These are phyloP conservation scores for Phymanthus crucifer DNA, from an alignment of 92 coral and sea anemone species.

Conservation along the genomic window DNA sequence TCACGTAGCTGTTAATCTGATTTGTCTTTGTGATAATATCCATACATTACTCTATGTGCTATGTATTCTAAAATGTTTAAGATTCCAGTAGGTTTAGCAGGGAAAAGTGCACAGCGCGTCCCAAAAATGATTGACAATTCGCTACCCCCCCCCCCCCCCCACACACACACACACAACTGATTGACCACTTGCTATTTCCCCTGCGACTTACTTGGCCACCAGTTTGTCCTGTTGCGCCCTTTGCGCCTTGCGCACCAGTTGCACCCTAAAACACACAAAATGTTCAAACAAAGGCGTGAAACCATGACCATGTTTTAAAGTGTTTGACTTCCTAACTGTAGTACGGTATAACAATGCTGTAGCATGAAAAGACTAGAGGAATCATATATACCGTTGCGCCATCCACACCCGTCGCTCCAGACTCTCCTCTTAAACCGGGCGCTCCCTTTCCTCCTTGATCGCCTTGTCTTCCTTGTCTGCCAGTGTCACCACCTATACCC, in stretches of 20 bases:
- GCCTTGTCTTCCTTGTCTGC: constrained; percentile 32
- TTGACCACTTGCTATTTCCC: neutral
- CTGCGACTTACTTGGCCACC: constrained; percentile 43
- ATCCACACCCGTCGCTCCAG: constrained; percentile 29
- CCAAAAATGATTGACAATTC: too few species aligned
- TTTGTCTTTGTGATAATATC: too few species aligned
- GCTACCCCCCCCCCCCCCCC: too few species aligned
- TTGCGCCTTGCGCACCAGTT: constrained; percentile 36
- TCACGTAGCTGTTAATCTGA: too few species aligned
- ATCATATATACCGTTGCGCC: constrained; percentile 6
- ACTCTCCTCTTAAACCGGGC: constrained; percentile 36
- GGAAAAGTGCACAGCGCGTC: too few species aligned
- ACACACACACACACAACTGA: too few species aligned
- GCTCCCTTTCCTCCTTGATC: constrained; percentile 45
- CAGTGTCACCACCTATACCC: constrained; percentile 8
- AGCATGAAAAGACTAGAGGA: neutral
- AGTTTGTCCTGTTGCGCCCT: constrained; percentile 37
- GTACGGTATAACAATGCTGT: neutral
- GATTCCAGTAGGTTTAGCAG: too few species aligned
- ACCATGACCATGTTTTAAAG: too few species aligned
- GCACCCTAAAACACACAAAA: constrained; percentile 28
- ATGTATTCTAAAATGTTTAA: too few species aligned
- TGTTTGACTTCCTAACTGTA: too few species aligned
- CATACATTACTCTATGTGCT: too few species aligned
- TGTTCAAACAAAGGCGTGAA: neutral